phyloP scores from a whole-genome alignment of 2,113 vertebrate genomes.

The Crotalus tigris region DNA sequence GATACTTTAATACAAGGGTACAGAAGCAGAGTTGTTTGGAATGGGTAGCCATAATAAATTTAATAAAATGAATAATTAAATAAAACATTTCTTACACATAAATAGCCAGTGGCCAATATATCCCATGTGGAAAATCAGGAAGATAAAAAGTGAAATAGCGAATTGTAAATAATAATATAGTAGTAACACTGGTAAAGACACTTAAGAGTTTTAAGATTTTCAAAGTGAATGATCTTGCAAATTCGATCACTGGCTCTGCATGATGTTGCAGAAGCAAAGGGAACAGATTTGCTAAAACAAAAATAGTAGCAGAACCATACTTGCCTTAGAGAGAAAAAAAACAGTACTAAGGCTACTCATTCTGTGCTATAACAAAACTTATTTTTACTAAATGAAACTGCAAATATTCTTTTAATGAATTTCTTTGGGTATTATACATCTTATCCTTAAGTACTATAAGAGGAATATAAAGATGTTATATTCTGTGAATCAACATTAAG shows the following conservation, averaged over 20 bases:
- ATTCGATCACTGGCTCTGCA: slow-evolving; percentile 63
- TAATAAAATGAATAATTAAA: background rate
- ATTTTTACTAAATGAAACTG: background rate
- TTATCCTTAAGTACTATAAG: background rate
- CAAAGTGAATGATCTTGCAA: slow-evolving; percentile 42
- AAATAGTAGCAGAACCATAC: slow-evolving; percentile 52
- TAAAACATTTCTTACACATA: background rate
- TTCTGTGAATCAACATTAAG: background rate
- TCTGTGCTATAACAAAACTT: slow-evolving; percentile 41
- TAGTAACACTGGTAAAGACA: background rate
- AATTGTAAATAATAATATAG: background rate
- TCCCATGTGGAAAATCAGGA: background rate
- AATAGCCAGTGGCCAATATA: background rate
- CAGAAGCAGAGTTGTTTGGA: background rate
- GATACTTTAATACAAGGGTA: background rate
- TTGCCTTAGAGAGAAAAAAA: slow-evolving; percentile 24
- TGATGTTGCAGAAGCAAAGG: slow-evolving; percentile 65
- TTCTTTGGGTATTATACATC: background rate
- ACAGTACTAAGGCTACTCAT: slow-evolving; percentile 34
- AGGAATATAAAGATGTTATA: background rate
- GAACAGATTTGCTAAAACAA: slow-evolving; percentile 67
- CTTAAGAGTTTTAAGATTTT: background rate
- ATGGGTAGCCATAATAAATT: background rate
- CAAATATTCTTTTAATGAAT: background rate
- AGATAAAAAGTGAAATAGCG: background rate